Conservation (phyloP, 2,888 invertebrate genomes). For the Chromoteleia sp. region DNA sequence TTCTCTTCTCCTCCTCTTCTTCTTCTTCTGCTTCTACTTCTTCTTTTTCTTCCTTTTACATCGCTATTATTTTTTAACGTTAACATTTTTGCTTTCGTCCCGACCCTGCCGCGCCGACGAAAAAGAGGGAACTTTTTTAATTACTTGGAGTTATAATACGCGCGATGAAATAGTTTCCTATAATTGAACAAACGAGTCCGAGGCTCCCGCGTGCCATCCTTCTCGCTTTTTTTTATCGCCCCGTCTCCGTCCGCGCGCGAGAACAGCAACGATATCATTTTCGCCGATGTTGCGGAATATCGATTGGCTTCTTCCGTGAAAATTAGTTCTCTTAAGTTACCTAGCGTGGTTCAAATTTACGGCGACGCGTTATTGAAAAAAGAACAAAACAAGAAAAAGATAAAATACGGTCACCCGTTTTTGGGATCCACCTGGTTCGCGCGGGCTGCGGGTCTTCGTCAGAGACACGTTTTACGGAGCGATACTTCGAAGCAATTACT, state of each 20-base stretch:
- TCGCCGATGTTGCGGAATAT: constrained; percentile 69
- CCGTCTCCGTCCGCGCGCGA: constrained; percentile 38
- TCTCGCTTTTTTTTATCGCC: constrained; percentile 11
- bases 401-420: not conserved
- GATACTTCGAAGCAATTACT: too few species aligned
- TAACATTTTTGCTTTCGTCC: constrained; percentile 65
- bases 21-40: too few species aligned
- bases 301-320: constrained; percentile 69
- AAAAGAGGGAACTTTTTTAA: constrained; percentile 69
- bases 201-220: not conserved
- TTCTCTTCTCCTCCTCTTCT: too few species aligned
- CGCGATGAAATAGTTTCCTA: constrained; percentile 70
- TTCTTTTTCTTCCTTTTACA: constrained; percentile 27
- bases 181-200: constrained; percentile 69
- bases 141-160: constrained; percentile 70
- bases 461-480: not conserved
- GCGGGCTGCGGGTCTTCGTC: not conserved
- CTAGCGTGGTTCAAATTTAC: constrained; percentile 67
- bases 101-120: constrained; percentile 44
- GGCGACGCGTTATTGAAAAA: constrained; percentile 52
- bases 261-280: constrained; percentile 68
- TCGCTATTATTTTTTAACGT: constrained; percentile 62
- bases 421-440: not conserved
- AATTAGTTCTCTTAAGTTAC: constrained; percentile 70
- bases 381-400: not conserved